phyloP scores from a whole-genome alignment of 2,113 vertebrate species.

The Saccopteryx leptura region DNA sequence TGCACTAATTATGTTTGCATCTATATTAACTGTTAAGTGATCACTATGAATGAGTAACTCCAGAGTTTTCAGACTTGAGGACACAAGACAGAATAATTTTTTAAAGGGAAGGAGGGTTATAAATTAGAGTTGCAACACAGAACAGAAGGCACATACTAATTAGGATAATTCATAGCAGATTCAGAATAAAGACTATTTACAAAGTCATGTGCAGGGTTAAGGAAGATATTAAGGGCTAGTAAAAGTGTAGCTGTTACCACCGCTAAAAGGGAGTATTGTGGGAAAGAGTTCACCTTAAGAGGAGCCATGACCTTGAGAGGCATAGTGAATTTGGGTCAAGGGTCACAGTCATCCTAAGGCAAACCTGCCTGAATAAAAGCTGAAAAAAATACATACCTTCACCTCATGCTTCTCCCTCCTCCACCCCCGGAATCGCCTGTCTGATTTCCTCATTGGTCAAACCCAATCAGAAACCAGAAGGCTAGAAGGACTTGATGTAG shows the following conservation, averaged over 20 bases:
- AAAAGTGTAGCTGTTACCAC: neutral
- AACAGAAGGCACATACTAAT: neutral
- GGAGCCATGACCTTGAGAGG: neutral
- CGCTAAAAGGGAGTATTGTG: neutral
- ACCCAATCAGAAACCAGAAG: neutral
- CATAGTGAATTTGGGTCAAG: neutral
- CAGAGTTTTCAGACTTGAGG: neutral
- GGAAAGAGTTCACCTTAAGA: neutral
- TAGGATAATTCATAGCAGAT: slow-evolving; percentile 14
- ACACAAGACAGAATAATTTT: neutral
- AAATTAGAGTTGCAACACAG: neutral
- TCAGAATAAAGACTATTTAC: neutral
- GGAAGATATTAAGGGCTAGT: neutral
- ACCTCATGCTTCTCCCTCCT: too few species aligned
- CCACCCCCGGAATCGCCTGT: neutral
- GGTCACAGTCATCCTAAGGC: neutral
- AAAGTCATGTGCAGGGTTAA: neutral
- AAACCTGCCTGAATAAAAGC: neutral
- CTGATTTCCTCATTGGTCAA: neutral
- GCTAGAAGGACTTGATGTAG: neutral
- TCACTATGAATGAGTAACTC: neutral
- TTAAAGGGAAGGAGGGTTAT: neutral
- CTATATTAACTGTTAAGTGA: neutral
- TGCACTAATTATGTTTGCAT: neutral
- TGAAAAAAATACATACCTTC: neutral